Percentiles rank a stretch among this genome's conserved stretches.
phyloP scores from a whole-genome alignment of 2,797 vertebrate species.

The Sardinella longiceps region DNA sequence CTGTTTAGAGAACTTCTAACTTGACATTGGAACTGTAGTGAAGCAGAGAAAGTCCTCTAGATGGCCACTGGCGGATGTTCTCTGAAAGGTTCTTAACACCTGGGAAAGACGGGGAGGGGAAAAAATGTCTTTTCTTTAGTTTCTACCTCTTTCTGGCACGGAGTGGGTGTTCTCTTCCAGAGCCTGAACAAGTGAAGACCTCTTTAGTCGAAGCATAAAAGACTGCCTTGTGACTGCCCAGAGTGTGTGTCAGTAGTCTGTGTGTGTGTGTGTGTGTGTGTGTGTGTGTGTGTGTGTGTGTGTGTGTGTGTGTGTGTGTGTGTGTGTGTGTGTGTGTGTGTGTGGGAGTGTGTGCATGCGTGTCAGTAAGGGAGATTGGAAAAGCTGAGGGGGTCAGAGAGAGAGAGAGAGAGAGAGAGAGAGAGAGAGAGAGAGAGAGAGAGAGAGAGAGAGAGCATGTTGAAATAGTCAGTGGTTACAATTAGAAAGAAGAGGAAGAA shows the following conservation, averaged over 20 bases:
- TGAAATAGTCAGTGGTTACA: constrained; percentile 41
- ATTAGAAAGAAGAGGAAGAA: constrained; percentile 31
- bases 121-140: not conserved
- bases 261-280: constrained; percentile 5
- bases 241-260: not conserved
- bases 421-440: constrained; percentile 33
- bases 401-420: constrained; percentile 39
- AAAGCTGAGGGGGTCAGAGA: constrained; percentile 15
- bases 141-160: constrained; percentile 35
- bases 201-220: constrained; percentile 55
- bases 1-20: not conserved
- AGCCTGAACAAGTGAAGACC: constrained; percentile 47
- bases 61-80: not conserved
- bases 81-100: not conserved
- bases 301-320: not conserved
- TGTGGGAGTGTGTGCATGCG: not conserved
- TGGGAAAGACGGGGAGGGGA: not conserved
- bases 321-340: not conserved
- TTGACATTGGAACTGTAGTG: not conserved
- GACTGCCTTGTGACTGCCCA: constrained; percentile 52
- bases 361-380: constrained; percentile 30
- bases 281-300: not conserved
- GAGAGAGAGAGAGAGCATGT: constrained; percentile 29
- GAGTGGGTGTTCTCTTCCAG: constrained; percentile 38
- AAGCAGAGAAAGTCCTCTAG: not conserved